These are phyloP conservation scores for Nomada ferruginata DNA, from an alignment of 2,888 invertebrate genomes.

Conservation along the genomic window DNA sequence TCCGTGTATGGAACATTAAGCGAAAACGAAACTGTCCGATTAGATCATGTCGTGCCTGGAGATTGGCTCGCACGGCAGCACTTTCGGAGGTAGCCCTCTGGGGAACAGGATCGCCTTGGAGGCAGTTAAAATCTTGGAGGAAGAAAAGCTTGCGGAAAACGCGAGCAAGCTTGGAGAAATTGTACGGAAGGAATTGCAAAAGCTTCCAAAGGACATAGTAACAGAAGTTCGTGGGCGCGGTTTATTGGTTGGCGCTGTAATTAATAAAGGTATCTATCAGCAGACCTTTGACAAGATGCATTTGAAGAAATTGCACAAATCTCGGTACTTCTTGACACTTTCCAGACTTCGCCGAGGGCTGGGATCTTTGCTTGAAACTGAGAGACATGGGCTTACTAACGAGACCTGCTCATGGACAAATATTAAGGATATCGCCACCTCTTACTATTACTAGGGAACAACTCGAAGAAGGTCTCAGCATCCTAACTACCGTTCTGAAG, in stretches of 20 bases:
- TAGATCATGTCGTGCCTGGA: slow-evolving; percentile 80
- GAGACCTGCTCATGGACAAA: slow-evolving; percentile 91
- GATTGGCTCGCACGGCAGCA: slow-evolving; percentile 90
- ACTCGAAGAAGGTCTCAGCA: slow-evolving; percentile 86
- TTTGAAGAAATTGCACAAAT: not conserved
- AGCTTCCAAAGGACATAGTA: slow-evolving; percentile 88
- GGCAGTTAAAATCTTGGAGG: slow-evolving; percentile 90
- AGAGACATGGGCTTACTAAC: slow-evolving; percentile 89
- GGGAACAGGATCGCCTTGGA: slow-evolving; percentile 91
- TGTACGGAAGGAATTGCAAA: slow-evolving; percentile 87
- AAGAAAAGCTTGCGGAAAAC: slow-evolving; percentile 91
- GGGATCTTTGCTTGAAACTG: slow-evolving; percentile 88
- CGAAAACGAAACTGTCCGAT: not conserved
- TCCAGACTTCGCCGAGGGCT: slow-evolving; percentile 87
- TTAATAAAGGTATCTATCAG: slow-evolving; percentile 86
- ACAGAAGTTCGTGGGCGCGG: slow-evolving; percentile 90
- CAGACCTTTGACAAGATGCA: not conserved
- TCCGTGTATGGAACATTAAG: not conserved
- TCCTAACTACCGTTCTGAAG: slow-evolving; percentile 84
- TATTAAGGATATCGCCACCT: slow-evolving; percentile 90
- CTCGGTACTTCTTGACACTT: not conserved
- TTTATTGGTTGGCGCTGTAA: slow-evolving; percentile 91
- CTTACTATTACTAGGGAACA: slow-evolving; percentile 87
- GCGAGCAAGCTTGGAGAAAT: slow-evolving; percentile 89
- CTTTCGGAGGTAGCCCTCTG: slow-evolving; percentile 93